Percentiles rank a stretch among this genome's conserved stretches.
phyloP scores from a whole-genome alignment of 2,113 vertebrate species.

The Ammodramus savannarum region DNA sequence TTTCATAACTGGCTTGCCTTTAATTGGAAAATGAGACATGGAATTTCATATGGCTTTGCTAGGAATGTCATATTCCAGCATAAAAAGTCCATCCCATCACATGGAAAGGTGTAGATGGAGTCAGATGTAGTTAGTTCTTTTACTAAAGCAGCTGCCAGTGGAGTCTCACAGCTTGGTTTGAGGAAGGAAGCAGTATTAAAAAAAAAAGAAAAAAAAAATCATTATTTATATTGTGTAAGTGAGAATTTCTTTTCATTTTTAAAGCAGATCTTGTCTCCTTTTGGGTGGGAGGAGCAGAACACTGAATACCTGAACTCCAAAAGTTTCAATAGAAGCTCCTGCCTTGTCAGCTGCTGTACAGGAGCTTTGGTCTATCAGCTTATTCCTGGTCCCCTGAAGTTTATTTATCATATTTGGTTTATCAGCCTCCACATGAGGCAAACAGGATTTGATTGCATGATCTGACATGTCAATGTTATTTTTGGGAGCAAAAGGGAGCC shows the following conservation, averaged over 20 bases:
- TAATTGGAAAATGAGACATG: background rate
- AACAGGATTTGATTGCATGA: slow-evolving; percentile 8
- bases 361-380: background rate
- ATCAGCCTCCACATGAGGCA: background rate
- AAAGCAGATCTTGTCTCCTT: background rate
- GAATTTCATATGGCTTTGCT: background rate
- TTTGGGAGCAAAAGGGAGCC: background rate
- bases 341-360: background rate
- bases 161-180: background rate
- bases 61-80: background rate
- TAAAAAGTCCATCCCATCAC: background rate
- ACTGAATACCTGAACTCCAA: background rate
- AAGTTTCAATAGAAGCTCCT: background rate
- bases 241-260: background rate
- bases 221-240: background rate
- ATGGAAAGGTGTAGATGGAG: background rate
- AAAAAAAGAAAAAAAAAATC: background rate
- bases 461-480: background rate
- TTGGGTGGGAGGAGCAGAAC: background rate
- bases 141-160: background rate
- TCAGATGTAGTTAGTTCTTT: background rate
- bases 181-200: background rate
- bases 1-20: background rate
- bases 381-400: background rate
- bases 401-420: background rate